Evolutionary conservation across 1,140 invertebrate genomes (phyloP).

Genomic region (Drosophila saltans): DNA sequence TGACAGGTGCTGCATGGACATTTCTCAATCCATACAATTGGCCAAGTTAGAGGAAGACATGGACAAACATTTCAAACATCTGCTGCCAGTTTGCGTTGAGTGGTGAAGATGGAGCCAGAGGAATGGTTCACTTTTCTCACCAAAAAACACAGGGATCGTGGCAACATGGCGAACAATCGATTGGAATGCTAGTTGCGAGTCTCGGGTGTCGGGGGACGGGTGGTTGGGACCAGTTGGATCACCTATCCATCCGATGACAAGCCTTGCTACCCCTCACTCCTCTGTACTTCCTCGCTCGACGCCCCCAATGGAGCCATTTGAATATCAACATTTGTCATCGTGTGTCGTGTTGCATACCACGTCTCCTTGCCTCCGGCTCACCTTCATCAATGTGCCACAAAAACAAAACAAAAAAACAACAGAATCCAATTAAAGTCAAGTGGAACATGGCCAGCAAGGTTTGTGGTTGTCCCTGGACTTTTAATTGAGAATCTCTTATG

Average conservation of each 20-base stretch:
- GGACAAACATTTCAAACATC: conserved; percentile 66
- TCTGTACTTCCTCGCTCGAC: conserved; percentile 27
- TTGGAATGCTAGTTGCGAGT: conserved; percentile 71
- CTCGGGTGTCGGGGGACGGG: conserved; percentile 15
- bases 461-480: conserved; percentile 51
- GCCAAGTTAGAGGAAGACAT: conserved; percentile 25
- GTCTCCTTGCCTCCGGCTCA: conserved; percentile 26
- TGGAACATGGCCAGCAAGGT: conserved; percentile 64
- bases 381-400: conserved; percentile 64
- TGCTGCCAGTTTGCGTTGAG: conserved; percentile 48
- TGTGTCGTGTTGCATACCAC: conserved; percentile 74
- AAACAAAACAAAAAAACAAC: conserved; percentile 42
- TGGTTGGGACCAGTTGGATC: conserved; percentile 13
- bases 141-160: conserved; percentile 44
- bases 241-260: no score
- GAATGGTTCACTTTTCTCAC: conserved; percentile 73
- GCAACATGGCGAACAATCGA: conserved; percentile 70
- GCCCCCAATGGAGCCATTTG: conserved; percentile 72
- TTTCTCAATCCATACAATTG: conserved; percentile 62
- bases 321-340: conserved; percentile 80
- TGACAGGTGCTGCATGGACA: conserved; percentile 66
- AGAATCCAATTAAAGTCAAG: conserved; percentile 79
- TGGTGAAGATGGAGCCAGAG: conserved; percentile 33
- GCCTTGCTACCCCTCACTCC: conserved; percentile 8
- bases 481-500: conserved; percentile 72